Evolutionary conservation across 1,140 invertebrate genomes (phyloP), one percentile per base, ranked within the genome.

Genomic region (Conopomorpha cramerella): DNA sequence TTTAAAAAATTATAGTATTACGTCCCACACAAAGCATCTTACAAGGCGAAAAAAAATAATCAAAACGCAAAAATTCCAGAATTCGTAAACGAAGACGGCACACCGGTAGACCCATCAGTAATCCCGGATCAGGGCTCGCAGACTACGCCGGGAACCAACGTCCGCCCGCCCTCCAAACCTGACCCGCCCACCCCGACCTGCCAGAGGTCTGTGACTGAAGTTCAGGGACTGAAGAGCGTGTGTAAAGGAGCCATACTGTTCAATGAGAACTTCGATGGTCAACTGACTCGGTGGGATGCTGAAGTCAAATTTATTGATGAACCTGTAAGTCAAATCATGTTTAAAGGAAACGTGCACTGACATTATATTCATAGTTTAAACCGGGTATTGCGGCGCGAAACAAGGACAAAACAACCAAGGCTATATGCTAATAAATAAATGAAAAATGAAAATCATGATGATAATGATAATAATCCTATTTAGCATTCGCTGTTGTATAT

Each of bases 161-260:
- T 11, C 14, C 14, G 34, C 1, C 27, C 37, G 17, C 16, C 16
- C 7, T 38, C 46, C 16, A 14, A 15, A 1, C 38, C 33, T 3
- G 15, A 41, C 8, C 35, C 42, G 1, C 14, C 39, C 2, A 38
- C 50, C 2, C 42, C 47, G 14, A 30, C 28, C 6, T 73, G 71
- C 35, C 17, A 36, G 3, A 11, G 23, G 0, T 67, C 72, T 10
- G 14, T 29, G 11, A 74, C 67, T 1, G 45, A 45, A 13, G 58
- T 76, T 0, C 40, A 43, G 13, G 55, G 54, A 3, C 14, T 39
- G 1, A 32, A 37, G 13, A 26, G 28, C 2, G 67, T 81, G 2
- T 85, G 84, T 39, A 59, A 57, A 33, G 79, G 73, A 2, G 52
- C 57, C 16, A 46, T 81, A 2, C 51, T 82, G 27, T 83, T 83